Conservation (phyloP, 92 coral and sea anemone genomes). For the Palythoa grandis region DNA sequence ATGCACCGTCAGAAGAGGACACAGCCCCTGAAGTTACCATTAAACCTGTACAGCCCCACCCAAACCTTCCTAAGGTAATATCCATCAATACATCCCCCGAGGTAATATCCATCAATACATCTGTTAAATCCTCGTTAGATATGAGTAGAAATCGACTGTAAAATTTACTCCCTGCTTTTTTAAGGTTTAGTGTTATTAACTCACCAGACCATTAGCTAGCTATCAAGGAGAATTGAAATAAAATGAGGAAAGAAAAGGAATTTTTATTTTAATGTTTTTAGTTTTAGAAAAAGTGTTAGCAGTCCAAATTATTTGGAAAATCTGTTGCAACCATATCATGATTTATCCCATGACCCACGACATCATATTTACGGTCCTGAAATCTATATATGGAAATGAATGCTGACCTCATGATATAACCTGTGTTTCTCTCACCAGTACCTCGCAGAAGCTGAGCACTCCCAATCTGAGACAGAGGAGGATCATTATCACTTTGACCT, state of each 20-base stretch:
- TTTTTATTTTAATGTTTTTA: too few species aligned
- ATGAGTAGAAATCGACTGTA: too few species aligned
- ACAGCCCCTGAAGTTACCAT: conserved; percentile 75
- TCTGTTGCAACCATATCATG: too few species aligned
- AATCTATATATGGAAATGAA: not conserved
- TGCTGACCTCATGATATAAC: not conserved
- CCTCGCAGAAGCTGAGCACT: conserved; percentile 17
- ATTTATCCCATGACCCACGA: not conserved
- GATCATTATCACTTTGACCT: conserved; percentile 67
- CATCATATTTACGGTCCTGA: not conserved
- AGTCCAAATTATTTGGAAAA: too few species aligned
- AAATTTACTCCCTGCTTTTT: too few species aligned
- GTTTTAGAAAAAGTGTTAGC: too few species aligned
- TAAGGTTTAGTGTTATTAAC: too few species aligned
- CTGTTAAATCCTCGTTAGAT: too few species aligned
- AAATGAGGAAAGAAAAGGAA: too few species aligned
- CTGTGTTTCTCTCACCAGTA: not conserved
- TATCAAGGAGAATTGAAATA: too few species aligned
- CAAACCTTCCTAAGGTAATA: conserved; percentile 73
- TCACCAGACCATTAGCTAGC: too few species aligned
- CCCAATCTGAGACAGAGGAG: conserved; percentile 43
- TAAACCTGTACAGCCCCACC: conserved; percentile 84
- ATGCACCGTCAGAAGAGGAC: conserved; percentile 66
- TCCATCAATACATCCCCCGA: too few species aligned
- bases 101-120: not conserved